phyloP scores from a whole-genome alignment of 92 coral and sea anemone genomes.

The Phenganax marumi region DNA sequence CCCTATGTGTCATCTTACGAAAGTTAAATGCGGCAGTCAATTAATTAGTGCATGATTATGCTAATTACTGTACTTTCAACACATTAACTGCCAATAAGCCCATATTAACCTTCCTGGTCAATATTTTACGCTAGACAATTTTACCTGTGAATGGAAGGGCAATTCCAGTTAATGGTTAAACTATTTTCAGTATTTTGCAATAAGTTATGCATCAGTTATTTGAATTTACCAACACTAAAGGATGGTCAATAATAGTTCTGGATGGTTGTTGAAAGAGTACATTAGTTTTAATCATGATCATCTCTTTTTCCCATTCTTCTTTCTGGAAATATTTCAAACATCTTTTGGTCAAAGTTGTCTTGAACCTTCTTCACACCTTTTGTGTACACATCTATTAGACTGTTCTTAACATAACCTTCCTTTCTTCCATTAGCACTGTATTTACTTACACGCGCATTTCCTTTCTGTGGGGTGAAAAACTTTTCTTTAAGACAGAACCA shows the following conservation, averaged over 20 bases:
- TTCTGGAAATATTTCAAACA: slow-evolving; percentile 52
- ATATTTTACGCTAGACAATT: no score
- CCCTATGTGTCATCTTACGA: no score
- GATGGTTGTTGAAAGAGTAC: background rate
- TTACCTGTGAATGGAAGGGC: no score
- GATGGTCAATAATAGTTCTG: no score
- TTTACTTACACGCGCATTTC: background rate
- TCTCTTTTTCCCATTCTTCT: background rate
- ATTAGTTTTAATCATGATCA: background rate
- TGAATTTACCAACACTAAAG: no score
- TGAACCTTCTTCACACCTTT: slow-evolving; percentile 56
- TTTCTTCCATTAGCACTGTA: slow-evolving; percentile 19
- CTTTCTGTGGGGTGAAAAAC: slow-evolving; percentile 22
- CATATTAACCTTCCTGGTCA: no score
- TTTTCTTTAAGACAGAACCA: slow-evolving; percentile 38
- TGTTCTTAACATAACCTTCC: slow-evolving; percentile 31
- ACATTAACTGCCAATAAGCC: no score
- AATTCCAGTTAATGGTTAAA: no score
- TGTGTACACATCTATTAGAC: slow-evolving; percentile 28
- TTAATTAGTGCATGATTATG: no score
- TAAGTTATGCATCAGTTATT: no score
- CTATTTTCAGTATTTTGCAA: background rate
- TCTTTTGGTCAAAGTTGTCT: slow-evolving; percentile 42
- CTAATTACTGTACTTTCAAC: no score
- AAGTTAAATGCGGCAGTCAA: no score